Base-by-base conservation (phyloP, 1,140 invertebrate genomes). In the Araneus ventricosus region DNA sequence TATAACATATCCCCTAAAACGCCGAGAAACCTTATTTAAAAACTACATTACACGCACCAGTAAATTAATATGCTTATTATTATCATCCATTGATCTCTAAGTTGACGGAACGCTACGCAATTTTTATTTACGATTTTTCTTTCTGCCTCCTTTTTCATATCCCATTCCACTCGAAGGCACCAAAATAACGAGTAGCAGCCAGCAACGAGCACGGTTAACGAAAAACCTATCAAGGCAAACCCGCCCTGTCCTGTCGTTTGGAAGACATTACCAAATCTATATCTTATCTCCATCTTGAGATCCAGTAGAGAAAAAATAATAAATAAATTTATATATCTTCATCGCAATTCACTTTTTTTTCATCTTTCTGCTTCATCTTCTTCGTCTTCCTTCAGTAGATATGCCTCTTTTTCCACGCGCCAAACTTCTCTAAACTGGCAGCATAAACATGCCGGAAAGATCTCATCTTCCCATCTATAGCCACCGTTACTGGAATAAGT, bases 371-470 rank as follows among this genome's bases (percentile, higher is more conserved):
- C 45, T 14, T 52, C 45, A n/a, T 59, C 22, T 34, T n/a, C 24
- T 24, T 80, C 79, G 39, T 34, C 37, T 82, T 82, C 37, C 24
- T 52, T 52, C 7, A n/a, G 41, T 41, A 67, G n/a, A 67, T n/a
- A 63, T 45, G 17, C 79, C 79, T 45, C n/a, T 52, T 27, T 63
- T 86, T 37, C 84, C 52, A 22, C 14, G 70, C 45, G 17, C 70
- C 30, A 34, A 75, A 75, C 30, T 75, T 75, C 70, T 37, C 70
- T 75, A 75, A 61, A 86, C 84, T 86, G 84, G 84, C 84, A n/a
- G 87, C 67, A 88, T 88, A 88, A 88, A 88, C 67, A 88, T 88
- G 67, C 63, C 87, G 61, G 87, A 88, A 75, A 88, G 70, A 88
- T 88, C 87, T 75, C 87, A 75, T 88, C 70, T 75, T 75, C 85